Evolutionary conservation across 2,888 invertebrate genomes (phyloP).

Genomic region (Phragmatobia fuliginosa): DNA sequence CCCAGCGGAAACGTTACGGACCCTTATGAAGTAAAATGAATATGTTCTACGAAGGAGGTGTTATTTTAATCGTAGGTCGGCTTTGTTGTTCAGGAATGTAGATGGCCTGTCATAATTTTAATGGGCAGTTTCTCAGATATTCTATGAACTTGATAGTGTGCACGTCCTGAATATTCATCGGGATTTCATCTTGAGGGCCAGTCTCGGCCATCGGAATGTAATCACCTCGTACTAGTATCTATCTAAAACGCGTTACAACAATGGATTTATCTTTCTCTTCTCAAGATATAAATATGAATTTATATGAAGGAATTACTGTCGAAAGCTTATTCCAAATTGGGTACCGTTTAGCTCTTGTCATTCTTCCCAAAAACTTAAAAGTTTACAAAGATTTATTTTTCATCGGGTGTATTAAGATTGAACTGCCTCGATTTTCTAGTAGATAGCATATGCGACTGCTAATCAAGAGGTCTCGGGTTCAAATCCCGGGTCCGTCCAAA

Average conservation of each 20-base stretch:
- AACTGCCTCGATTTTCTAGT: too few relatives aligned
- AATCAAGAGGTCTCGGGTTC: too few relatives aligned
- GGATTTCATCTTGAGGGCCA: slow-evolving; percentile 45
- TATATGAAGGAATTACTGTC: neutral
- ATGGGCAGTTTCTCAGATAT: slow-evolving; percentile 80
- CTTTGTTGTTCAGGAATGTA: slow-evolving; percentile 85
- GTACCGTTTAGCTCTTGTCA: neutral
- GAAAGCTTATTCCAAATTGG: neutral
- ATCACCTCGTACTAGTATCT: slow-evolving; percentile 20
- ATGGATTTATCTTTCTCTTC: neutral
- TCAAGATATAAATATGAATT: neutral
- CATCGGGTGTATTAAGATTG: neutral
- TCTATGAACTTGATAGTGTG: slow-evolving; percentile 70
- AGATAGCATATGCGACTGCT: too few relatives aligned
- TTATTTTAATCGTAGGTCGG: slow-evolving; percentile 85
- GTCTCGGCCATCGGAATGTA: slow-evolving; percentile 41
- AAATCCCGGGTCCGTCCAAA: too few relatives aligned
- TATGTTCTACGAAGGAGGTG: slow-evolving; percentile 85
- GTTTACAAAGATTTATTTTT: neutral
- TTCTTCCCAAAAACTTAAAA: neutral
- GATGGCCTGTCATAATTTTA: slow-evolving; percentile 86
- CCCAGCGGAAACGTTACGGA: slow-evolving; percentile 86
- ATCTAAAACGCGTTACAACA: slow-evolving; percentile 8
- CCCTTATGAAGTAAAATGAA: slow-evolving; percentile 84
- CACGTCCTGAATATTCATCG: slow-evolving; percentile 78